phyloP scores from a whole-genome alignment of 1,140 invertebrate species.

The Listronotus oregonensis region DNA sequence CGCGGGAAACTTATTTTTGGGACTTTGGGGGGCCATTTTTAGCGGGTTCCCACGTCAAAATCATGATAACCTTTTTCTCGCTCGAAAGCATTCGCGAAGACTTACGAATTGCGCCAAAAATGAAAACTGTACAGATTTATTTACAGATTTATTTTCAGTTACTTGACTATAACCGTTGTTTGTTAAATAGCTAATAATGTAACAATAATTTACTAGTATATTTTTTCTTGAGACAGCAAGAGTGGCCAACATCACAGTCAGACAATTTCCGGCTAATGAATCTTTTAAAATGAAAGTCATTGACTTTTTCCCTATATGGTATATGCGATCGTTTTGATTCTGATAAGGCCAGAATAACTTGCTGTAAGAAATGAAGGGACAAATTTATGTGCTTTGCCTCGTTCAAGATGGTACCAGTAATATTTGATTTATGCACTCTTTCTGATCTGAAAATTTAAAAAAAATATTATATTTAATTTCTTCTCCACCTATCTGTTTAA shows the following conservation, averaged over 20 bases:
- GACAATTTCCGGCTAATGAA: slow-evolving; percentile 69
- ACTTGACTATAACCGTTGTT: no score
- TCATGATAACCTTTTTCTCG: no score
- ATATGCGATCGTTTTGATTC: slow-evolving; percentile 63
- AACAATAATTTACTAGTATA: slow-evolving; percentile 56
- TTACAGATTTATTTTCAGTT: no score
- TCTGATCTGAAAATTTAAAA: slow-evolving; percentile 59
- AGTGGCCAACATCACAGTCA: slow-evolving; percentile 71
- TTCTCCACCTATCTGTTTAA: no score
- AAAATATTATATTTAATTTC: no score
- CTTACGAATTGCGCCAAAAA: no score
- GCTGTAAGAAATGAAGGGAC: slow-evolving; percentile 71
- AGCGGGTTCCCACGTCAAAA: no score
- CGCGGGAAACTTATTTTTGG: no score
- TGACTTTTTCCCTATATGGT: slow-evolving; percentile 69
- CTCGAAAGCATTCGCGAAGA: no score
- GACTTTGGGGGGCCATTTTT: no score
- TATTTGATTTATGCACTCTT: slow-evolving; percentile 57
- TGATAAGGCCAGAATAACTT: slow-evolving; percentile 69
- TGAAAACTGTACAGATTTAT: no score
- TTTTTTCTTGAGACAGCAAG: slow-evolving; percentile 62
- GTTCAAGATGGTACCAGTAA: slow-evolving; percentile 61
- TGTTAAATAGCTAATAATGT: no score
- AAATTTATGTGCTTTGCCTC: slow-evolving; percentile 71
- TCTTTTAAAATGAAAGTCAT: slow-evolving; percentile 69